Base-by-base conservation (phyloP, 2,888 invertebrate species). In the Pinctada fucata region DNA sequence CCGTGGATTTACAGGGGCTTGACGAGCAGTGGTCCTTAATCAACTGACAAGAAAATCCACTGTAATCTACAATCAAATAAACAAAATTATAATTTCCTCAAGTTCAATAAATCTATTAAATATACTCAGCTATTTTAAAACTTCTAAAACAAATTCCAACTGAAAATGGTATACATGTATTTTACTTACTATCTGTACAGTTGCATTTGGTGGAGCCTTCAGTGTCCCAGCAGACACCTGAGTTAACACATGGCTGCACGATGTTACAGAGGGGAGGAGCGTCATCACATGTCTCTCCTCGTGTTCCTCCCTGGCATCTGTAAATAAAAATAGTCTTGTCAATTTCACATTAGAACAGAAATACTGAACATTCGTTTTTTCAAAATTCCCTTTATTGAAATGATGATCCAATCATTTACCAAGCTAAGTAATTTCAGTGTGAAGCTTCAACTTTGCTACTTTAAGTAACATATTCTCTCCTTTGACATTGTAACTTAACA, bases 271-370 rank as follows among this genome's bases (percentile, higher is more conserved):
- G 66, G 13, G 71, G 49, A 49, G 81, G 79, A 8, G 78, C 69
- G 70, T 58, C 71, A 10, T 78, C 77, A 82, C 86, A 86, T 31
- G 71, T 75, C 0, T 72, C 80, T 31, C 86, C 85, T 16, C 70
- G 66, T 16, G 85, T 84, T 31, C 84, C 84, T 52, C 78, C 81
- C 47, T 68, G 67, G 72, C 86, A 86, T 72, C 86, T 86, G 69
- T 31, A 82, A 72, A 2, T 67, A 31, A 72, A 67, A 2, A 71
- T 3, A 50, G 3, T 50, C 51, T 31, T 3, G 51, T 31, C 31
- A 31, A 31, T 31, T 31, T 31, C 31, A 31, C 31, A 31, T 31
- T 31, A 31, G 31, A 31, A 31, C 31, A 31, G 31, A 31, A 31
- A 31, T 31, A 31, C 31, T 31, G 31, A 31, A 31, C 31, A 31